Base-by-base conservation (phyloP, 2,888 invertebrate genomes). In the Coleophora flavipennella region DNA sequence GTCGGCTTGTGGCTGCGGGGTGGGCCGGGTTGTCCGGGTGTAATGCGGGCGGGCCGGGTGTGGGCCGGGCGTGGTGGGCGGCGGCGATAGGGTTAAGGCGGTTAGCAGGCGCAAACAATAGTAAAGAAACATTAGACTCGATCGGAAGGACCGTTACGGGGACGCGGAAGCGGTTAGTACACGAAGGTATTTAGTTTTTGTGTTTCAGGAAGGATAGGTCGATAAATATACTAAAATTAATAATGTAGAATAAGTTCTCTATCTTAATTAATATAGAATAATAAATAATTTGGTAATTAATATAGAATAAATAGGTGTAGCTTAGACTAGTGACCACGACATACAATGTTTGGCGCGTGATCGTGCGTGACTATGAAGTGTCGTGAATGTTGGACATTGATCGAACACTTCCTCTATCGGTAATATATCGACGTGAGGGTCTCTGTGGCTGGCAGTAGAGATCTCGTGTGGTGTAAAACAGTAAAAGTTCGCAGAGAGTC, bases 191-290 rank as follows among this genome's bases (percentile, higher is more conserved):
- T 71, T 71, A 76, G 73, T 72, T 53, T 76, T 75, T 71, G 67
- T 89, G 88, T 90, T 91, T 89, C 85, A 91, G 88, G 89, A 91
- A 91, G 88, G 91, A 91, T 72, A 91, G 89, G 88, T 91, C 91
- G 89, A 92, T 91, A 89, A 91, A 91, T 89, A 91, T 90, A 89
- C 91, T 91, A 87, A 74, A 83, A 88, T 87, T 84, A 83, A 81
- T 83, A 46, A 69, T 81, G 74, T 75, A 81, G 77, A 79, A 77
- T 64, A 73, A 66, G 73, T 74, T 67, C 71, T 59, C 52, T 64
- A 61, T 50, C 67, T 70, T 71, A 70, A 64, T 52, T 58, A 61
- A 59, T 58, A 57, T 52, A 62, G 60, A 59, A 57, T 52, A 44
- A 37, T 29, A 35, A 20, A 20, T 20, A 20, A 20, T 4, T 20